phyloP scores from a whole-genome alignment of 2,797 vertebrate species.

The Falco peregrinus region DNA sequence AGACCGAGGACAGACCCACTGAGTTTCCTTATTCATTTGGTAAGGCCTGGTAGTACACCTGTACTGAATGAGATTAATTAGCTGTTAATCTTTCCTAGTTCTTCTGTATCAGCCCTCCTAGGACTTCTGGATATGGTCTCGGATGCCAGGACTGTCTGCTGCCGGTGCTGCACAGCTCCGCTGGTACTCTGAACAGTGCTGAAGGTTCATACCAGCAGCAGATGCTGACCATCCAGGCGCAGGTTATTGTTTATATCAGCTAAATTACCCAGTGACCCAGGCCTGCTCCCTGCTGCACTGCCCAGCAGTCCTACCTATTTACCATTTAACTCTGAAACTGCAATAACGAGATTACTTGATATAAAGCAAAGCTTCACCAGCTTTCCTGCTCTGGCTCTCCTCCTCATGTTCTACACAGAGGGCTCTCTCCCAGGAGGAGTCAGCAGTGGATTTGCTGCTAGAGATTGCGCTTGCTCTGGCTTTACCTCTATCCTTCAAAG shows the following conservation, averaged over 20 bases:
- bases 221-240: rapidly evolving
- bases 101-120: neutral
- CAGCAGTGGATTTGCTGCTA: constrained; percentile 14
- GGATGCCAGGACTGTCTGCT: too few species aligned
- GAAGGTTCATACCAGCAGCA: neutral
- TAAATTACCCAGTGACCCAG: neutral
- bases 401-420: neutral
- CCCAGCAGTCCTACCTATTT: neutral
- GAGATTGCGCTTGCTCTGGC: neutral
- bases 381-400: neutral
- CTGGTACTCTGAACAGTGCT: rapidly evolving
- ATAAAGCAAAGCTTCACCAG: neutral
- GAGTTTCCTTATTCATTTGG: too few species aligned
- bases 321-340: neutral
- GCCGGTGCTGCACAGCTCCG: too few species aligned
- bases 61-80: neutral
- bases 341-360: neutral
- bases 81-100: neutral
- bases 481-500: constrained; percentile 5
- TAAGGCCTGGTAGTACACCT: neutral
- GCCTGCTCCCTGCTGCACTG: neutral
- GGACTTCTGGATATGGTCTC: neutral
- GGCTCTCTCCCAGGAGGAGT: neutral
- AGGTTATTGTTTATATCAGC: neutral
- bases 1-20: neutral